Conservation (phyloP, 2,113 vertebrate species). For the Panthera uncia region DNA sequence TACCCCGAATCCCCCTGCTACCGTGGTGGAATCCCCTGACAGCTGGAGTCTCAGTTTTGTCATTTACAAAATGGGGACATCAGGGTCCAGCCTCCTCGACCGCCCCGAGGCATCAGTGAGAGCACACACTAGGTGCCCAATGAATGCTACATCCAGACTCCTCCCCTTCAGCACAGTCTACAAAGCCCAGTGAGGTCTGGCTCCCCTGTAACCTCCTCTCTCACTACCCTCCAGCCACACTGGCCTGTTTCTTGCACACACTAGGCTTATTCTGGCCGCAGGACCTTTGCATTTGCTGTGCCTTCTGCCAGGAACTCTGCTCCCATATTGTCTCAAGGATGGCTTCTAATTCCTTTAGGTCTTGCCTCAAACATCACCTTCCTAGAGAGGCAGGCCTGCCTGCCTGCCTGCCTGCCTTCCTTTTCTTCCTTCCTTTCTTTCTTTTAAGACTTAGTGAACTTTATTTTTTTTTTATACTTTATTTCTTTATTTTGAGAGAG, state of each 20-base stretch:
- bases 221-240: background rate
- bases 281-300: background rate
- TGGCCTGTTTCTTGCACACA: background rate
- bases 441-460: background rate
- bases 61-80: background rate
- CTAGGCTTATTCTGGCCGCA: background rate
- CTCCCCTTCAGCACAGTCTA: background rate
- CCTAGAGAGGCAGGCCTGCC: background rate
- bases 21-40: background rate
- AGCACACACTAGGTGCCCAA: background rate
- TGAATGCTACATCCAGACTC: background rate
- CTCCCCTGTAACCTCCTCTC: background rate
- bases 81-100: background rate
- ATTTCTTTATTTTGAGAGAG: background rate
- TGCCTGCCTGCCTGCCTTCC: background rate
- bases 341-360: background rate
- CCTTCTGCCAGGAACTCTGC: background rate
- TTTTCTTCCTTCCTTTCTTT: background rate
- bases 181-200: background rate
- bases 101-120: background rate
- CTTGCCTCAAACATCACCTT: background rate
- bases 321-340: background rate
- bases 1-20: fast-evolving
- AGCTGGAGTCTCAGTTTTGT: background rate
- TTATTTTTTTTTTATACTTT: background rate